Base-by-base conservation (phyloP, 2,888 invertebrate genomes). In the Trisateles emortualis region DNA sequence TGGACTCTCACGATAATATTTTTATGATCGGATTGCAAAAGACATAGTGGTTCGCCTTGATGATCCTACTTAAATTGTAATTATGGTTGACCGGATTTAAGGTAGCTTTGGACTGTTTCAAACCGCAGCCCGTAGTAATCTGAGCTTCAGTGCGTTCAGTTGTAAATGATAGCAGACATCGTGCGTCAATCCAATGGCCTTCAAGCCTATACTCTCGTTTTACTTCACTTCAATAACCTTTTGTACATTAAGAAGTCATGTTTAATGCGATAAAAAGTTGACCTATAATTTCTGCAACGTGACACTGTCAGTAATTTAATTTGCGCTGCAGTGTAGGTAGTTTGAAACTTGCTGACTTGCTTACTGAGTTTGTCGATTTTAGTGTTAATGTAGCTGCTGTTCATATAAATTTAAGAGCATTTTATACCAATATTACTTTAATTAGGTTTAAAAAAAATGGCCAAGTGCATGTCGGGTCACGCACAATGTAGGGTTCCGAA, bases 141-240 rank as follows among this genome's bases (percentile, higher is more conserved):
- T 59, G 76, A 83, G 64, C 50, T 42, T 45, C 35, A 47, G 65
- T 57, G 52, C 65, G 64, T 65, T 68, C 52, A 63, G 55, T 48
- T 74, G 83, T 75, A 86, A 86, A 69, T 64, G 78, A 87, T 74
- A 86, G 79, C 74, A 65, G 63, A 56, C 26, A 26, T 33, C 36
- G 53, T 38, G 35, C 58, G 51, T 62, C 65, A 67, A 44, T 69
- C 71, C 70, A 60, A 36, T 70, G 79, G 70, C 77, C 80, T 79
- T 74, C 66, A 71, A 69, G 52, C 52, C 53, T 14, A 43, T 33
- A 59, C 48, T 64, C 57, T 41, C 50, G 72, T 74, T 78, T 76
- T 72, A 72, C 74, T 77, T 72, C 67, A 75, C 71, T 77, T 72
- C 67, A 74, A 75, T 68, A 53, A 69, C 64, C 83, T 84, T 84